Evolutionary conservation across 1,140 invertebrate species (phyloP).

Genomic region (Pectinophora gossypiella): DNA sequence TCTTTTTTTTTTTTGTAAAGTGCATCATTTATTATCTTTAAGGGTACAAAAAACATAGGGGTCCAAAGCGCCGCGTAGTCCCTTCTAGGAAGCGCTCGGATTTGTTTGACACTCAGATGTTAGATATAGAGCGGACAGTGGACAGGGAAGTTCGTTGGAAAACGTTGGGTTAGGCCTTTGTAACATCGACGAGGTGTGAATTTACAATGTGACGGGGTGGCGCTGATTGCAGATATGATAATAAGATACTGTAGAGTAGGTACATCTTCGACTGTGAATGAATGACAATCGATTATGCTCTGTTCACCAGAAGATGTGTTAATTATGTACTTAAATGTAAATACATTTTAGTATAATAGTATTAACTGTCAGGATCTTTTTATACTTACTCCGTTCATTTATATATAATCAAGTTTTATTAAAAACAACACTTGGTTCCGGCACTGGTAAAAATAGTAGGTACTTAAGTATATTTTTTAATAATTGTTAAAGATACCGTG

Average conservation of each 20-base stretch:
- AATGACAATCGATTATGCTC: background rate
- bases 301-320: background rate
- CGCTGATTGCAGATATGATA: background rate
- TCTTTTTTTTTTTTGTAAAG: constrained; percentile 61
- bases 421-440: too few relatives aligned
- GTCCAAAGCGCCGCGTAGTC: constrained; percentile 60
- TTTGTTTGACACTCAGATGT: constrained; percentile 67
- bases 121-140: constrained; percentile 63
- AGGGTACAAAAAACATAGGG: constrained; percentile 61
- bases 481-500: too few relatives aligned
- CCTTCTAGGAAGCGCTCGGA: constrained; percentile 63
- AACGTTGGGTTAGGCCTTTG: constrained; percentile 19
- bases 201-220: constrained; percentile 23
- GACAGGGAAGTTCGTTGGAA: constrained; percentile 50
- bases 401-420: too few relatives aligned
- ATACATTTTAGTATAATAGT: too few relatives aligned
- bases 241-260: too few relatives aligned
- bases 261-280: background rate
- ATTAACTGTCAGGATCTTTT: too few relatives aligned
- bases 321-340: background rate
- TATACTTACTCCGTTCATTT: too few relatives aligned
- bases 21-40: constrained; percentile 73
- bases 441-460: too few relatives aligned
- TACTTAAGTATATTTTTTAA: too few relatives aligned
- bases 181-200: constrained; percentile 50